These are phyloP conservation scores for Panulirus ornatus DNA, from an alignment of 1,140 invertebrate genomes.

Conservation along the genomic window DNA sequence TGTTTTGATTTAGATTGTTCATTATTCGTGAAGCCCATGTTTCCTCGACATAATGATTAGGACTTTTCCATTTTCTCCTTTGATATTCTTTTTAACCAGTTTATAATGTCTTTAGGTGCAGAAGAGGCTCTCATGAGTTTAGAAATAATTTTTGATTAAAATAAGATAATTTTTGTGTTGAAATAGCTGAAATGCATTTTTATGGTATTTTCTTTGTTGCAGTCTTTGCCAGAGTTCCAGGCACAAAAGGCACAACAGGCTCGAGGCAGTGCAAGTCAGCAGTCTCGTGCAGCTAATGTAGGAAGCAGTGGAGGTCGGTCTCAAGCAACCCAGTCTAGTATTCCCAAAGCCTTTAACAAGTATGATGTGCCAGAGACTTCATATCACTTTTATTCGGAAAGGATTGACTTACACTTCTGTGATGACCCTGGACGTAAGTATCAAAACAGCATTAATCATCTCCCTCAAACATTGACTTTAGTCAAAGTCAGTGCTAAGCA, in stretches of 20 bases:
- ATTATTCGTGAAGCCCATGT: too few species aligned
- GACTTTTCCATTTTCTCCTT: too few species aligned
- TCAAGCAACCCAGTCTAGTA: conserved; percentile 20
- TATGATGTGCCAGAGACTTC: conserved; percentile 98
- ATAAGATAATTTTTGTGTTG: too few species aligned
- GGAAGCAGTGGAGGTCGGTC: conserved; percentile 51
- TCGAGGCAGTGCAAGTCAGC: conserved; percentile 79
- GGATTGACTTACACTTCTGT: conserved; percentile 97
- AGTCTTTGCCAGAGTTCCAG: conserved; percentile 89
- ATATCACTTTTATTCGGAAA: conserved; percentile 95
- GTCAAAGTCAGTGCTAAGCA: neutral
- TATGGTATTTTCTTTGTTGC: neutral
- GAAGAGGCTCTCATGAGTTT: too few species aligned
- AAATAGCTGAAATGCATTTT: neutral
- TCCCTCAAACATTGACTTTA: neutral
- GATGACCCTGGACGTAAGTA: conserved; percentile 93
- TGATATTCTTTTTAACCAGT: too few species aligned
- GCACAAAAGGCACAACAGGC: conserved; percentile 84
- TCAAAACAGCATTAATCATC: neutral
- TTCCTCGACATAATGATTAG: too few species aligned
- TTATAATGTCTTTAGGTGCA: too few species aligned
- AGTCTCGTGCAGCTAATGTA: conserved; percentile 1
- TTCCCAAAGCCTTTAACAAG: conserved; percentile 78
- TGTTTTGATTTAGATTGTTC: too few species aligned
- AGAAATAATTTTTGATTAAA: too few species aligned